Evolutionary conservation across 2,888 invertebrate species (phyloP).

Genomic region (Idaea dimidiata): DNA sequence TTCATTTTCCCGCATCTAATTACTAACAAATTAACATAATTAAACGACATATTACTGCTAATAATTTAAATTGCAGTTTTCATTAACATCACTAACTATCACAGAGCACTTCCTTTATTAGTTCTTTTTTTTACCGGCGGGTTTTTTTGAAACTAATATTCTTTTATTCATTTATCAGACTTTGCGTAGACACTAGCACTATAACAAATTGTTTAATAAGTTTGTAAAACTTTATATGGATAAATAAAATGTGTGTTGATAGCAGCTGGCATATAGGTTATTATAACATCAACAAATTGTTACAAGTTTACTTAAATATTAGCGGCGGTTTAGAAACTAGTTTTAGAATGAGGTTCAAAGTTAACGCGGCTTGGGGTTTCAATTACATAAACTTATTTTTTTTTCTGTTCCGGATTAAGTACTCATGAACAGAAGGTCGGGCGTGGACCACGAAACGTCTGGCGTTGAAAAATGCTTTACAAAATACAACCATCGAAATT

Average conservation of each 20-base stretch:
- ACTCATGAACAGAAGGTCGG: too few species aligned
- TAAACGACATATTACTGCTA: neutral
- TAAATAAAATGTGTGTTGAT: neutral
- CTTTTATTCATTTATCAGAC: neutral
- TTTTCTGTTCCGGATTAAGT: too few species aligned
- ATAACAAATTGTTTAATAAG: neutral
- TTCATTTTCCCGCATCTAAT: neutral
- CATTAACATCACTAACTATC: neutral
- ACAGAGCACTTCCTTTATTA: neutral
- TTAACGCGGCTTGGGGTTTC: too few species aligned
- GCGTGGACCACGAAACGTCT: too few species aligned
- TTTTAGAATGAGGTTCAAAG: neutral
- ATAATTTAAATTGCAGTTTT: neutral
- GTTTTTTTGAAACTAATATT: neutral
- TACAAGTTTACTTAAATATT: neutral
- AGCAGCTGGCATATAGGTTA: neutral
- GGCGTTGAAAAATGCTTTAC: too few species aligned
- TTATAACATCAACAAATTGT: neutral
- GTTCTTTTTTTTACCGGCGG: neutral
- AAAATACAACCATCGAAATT: too few species aligned
- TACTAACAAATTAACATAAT: neutral
- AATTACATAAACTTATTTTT: too few species aligned
- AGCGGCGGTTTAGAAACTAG: neutral
- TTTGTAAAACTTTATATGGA: neutral
- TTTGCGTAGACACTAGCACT: neutral